Conservation (phyloP, 2,888 invertebrate genomes). For the Lacanobia wlatinum region DNA sequence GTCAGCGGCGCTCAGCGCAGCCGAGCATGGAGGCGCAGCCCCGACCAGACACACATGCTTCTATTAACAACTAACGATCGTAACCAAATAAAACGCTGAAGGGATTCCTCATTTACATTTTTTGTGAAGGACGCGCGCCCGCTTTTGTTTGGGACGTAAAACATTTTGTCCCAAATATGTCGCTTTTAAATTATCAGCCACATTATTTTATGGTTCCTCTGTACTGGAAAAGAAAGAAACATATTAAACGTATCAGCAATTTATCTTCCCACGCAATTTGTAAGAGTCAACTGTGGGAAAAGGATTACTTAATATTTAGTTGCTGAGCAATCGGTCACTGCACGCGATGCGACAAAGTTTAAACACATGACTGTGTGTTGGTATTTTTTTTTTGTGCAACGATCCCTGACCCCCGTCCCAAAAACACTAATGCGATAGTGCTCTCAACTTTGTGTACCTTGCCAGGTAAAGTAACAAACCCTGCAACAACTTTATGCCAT, state of each 20-base stretch:
- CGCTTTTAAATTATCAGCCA: slow-evolving; percentile 54
- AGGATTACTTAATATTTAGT: slow-evolving; percentile 54
- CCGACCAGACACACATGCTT: slow-evolving; percentile 35
- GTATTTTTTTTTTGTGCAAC: not conserved
- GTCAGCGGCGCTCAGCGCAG: slow-evolving; percentile 75
- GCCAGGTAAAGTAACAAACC: not conserved
- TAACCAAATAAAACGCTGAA: slow-evolving; percentile 61
- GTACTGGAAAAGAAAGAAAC: slow-evolving; percentile 60
- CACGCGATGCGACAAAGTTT: slow-evolving; percentile 28
- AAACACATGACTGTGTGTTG: not conserved
- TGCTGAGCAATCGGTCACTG: slow-evolving; percentile 38
- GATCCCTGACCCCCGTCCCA: not conserved
- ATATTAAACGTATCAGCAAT: slow-evolving; percentile 57
- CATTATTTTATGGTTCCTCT: slow-evolving; percentile 52
- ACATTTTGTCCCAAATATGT: slow-evolving; percentile 51
- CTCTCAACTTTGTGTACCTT: not conserved
- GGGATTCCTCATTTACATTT: slow-evolving; percentile 54
- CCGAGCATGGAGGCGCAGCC: slow-evolving; percentile 35
- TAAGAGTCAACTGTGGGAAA: slow-evolving; percentile 63
- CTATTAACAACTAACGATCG: slow-evolving; percentile 52
- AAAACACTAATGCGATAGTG: slow-evolving; percentile 3
- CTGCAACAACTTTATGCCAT: not conserved
- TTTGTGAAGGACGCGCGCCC: slow-evolving; percentile 33
- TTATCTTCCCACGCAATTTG: slow-evolving; percentile 63
- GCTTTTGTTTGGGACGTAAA: slow-evolving; percentile 39